Conservation (phyloP, 2,888 invertebrate genomes). For the Andrena bucephala region DNA sequence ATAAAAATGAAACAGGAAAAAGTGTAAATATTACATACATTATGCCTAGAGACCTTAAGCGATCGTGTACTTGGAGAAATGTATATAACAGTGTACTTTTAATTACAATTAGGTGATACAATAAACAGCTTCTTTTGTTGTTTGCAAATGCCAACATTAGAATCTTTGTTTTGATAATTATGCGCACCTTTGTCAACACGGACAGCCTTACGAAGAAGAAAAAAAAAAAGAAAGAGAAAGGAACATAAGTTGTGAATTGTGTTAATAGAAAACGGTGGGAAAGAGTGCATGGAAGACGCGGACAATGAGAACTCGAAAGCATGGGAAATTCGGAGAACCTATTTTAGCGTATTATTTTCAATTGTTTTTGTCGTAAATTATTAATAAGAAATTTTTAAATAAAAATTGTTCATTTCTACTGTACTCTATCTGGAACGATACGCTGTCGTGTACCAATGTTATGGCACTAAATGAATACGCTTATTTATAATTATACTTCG, state of each 20-base stretch:
- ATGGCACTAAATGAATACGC: slow-evolving; percentile 56
- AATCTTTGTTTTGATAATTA: slow-evolving; percentile 59
- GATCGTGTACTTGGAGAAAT: slow-evolving; percentile 84
- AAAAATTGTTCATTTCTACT: slow-evolving; percentile 46
- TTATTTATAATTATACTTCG: slow-evolving; percentile 58
- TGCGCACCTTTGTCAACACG: slow-evolving; percentile 33
- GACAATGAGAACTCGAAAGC: slow-evolving; percentile 22
- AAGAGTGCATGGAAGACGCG: slow-evolving; percentile 25
- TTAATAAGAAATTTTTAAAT: slow-evolving; percentile 37
- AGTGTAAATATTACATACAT: slow-evolving; percentile 83
- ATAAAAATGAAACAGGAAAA: slow-evolving; percentile 75
- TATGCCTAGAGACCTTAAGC: slow-evolving; percentile 83
- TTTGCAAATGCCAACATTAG: slow-evolving; percentile 80
- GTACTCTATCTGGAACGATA: slow-evolving; percentile 36
- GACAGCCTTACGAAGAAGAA: slow-evolving; percentile 33
- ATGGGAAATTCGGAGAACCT: slow-evolving; percentile 20
- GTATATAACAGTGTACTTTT: slow-evolving; percentile 85
- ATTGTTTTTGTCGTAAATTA: slow-evolving; percentile 49
- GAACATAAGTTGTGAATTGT: slow-evolving; percentile 32
- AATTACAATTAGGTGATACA: slow-evolving; percentile 83
- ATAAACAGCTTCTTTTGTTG: slow-evolving; percentile 85
- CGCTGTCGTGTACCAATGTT: slow-evolving; percentile 40
- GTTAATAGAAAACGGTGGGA: slow-evolving; percentile 28
- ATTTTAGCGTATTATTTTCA: slow-evolving; percentile 41
- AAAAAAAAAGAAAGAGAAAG: not conserved